These are phyloP conservation scores for Lottia scabra DNA, from an alignment of 2,888 invertebrate species.

Conservation along the genomic window DNA sequence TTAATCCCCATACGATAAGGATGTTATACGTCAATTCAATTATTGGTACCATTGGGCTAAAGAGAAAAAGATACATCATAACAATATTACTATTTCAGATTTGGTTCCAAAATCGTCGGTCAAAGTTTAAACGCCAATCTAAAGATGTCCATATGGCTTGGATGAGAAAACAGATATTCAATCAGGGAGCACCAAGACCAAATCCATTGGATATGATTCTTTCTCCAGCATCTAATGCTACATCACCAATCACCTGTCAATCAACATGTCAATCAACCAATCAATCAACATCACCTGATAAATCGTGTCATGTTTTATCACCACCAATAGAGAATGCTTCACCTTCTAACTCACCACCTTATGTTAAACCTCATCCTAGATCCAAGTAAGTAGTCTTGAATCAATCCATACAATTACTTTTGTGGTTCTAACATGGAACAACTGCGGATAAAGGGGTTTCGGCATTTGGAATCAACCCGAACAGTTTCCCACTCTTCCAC, in stretches of 20 bases:
- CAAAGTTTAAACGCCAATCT: not conserved
- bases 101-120: not conserved
- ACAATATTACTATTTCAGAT: not conserved
- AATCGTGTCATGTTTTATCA: not conserved
- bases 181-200: not conserved
- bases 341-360: too few species aligned
- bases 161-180: constrained; percentile 1
- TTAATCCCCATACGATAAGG: too few species aligned
- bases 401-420: too few species aligned
- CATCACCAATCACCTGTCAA: too few species aligned
- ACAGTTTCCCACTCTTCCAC: too few species aligned
- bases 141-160: constrained; percentile 1
- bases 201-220: not conserved
- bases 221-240: not conserved
- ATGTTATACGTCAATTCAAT: too few species aligned
- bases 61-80: too few species aligned
- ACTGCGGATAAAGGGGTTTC: too few species aligned
- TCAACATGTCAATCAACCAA: too few species aligned
- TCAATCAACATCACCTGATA: not conserved
- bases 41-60: too few species aligned
- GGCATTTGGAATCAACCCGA: too few species aligned
- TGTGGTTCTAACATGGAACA: too few species aligned
- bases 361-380: not conserved
- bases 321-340: not conserved
- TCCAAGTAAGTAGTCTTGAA: not conserved